Conservation (phyloP, 2,797 vertebrate genomes). For the Chromis chromis region DNA sequence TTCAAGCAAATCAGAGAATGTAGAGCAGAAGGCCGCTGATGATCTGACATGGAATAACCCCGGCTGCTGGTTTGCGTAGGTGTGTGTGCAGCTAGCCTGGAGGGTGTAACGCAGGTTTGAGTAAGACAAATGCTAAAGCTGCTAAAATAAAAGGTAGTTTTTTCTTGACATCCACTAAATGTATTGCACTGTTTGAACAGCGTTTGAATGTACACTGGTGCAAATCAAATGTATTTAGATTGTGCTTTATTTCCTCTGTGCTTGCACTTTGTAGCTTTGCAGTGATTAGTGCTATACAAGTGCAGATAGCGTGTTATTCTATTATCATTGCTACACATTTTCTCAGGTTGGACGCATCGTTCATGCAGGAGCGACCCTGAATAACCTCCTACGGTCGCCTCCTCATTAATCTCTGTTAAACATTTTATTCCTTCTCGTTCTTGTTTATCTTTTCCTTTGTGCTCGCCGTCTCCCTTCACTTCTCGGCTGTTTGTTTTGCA, state of each 20-base stretch:
- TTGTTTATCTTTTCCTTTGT: neutral
- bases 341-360: neutral
- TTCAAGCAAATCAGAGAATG: too few relatives aligned
- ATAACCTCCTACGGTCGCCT: neutral
- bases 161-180: neutral
- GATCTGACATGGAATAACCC: too few relatives aligned
- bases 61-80: too few relatives aligned
- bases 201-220: too few relatives aligned
- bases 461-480: neutral
- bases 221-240: too few relatives aligned
- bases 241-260: too few relatives aligned
- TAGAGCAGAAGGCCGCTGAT: too few relatives aligned
- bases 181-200: neutral
- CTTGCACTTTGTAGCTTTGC: too few relatives aligned
- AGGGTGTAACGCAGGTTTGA: neutral
- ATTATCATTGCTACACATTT: too few relatives aligned
- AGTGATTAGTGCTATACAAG: too few relatives aligned
- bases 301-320: too few relatives aligned
- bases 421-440: neutral
- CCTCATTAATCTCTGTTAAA: neutral
- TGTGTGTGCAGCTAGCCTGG: neutral
- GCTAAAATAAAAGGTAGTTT: neutral
- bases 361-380: neutral
- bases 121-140: neutral
- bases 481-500: neutral